Base-by-base conservation (phyloP, 2,888 invertebrate species). In the Cheilosia grossa region DNA sequence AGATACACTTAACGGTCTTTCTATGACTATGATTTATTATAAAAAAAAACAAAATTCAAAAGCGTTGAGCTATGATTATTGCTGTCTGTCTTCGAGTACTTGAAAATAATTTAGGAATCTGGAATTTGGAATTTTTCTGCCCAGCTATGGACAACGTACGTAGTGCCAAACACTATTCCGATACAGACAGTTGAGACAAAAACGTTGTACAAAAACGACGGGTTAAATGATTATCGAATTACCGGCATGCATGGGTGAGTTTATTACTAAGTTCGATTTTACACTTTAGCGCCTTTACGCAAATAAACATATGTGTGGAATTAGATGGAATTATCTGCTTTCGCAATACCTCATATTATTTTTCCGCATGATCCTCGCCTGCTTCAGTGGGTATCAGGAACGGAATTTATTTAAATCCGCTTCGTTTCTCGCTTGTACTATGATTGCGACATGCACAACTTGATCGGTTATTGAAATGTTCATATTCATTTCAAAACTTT, bases 241-340 rank as follows among this genome's bases (percentile, higher is more conserved):
- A 42, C 42, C 42, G 2, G n/a, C 17, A 9, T 59, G 24, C 47
- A 61, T 47, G 44, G 47, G 44, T 47, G 30, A 30, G 47, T 30
- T 19, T 15, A 37, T 37, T 37, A 37, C 37, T 37, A 17, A 47
- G 44, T 47, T 30, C 19, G 44, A 24, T 27, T 61, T 47, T 61
- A 47, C 47, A 47, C 30, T 19, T 61, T 47, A 44, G 47, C 61
- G 19, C 61, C 61, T 61, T 17, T 30, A 17, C 17, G 27, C 61
- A 61, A 47, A 47, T n/a, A 21, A 1, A 10, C 17, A 47, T 44
- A 9, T 47, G 17, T 24, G 30, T 17, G 6, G 24, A 10, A 9
- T 4, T 21, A 49, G 49, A 17, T 19, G 13, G 13, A 51, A 27
- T 27, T 51, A 24, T 15, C 51, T 51, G 4, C 13, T 49, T 21